Evolutionary conservation across 2,113 vertebrate species (phyloP).

Genomic region (Cathartes aura): DNA sequence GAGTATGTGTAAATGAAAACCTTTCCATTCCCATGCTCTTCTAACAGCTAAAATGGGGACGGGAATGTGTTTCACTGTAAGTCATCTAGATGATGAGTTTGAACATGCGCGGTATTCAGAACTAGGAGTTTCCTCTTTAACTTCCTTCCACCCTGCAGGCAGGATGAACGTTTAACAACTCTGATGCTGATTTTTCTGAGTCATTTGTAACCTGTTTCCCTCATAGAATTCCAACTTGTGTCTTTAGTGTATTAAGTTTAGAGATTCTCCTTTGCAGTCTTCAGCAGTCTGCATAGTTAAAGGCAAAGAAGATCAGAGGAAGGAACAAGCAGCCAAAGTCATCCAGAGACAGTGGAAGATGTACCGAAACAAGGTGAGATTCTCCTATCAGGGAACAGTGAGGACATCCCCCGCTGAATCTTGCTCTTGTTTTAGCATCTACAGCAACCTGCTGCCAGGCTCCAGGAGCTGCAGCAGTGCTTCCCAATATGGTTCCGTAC

Average conservation of each 20-base stretch:
- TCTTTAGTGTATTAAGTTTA: neutral
- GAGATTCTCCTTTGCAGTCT: neutral
- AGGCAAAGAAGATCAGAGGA: neutral
- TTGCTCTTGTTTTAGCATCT: neutral
- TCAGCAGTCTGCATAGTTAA: neutral
- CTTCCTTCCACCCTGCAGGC: neutral
- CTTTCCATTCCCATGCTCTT: neutral
- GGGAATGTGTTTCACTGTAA: neutral
- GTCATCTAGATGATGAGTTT: neutral
- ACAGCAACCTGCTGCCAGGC: neutral
- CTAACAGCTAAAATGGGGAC: neutral
- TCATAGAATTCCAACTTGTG: neutral
- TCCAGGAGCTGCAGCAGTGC: neutral
- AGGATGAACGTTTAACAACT: neutral
- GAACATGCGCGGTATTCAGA: neutral
- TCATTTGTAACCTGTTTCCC: neutral
- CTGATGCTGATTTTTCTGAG: neutral
- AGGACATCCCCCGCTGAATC: neutral
- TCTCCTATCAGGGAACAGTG: neutral
- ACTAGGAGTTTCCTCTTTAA: neutral
- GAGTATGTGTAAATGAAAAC: neutral
- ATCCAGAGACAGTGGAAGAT: slow-evolving; percentile 83
- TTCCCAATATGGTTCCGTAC: neutral
- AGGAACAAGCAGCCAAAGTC: slow-evolving; percentile 73
- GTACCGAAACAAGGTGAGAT: slow-evolving; percentile 75